phyloP scores from a whole-genome alignment of 2,888 invertebrate species.

The Torymus texanus region DNA sequence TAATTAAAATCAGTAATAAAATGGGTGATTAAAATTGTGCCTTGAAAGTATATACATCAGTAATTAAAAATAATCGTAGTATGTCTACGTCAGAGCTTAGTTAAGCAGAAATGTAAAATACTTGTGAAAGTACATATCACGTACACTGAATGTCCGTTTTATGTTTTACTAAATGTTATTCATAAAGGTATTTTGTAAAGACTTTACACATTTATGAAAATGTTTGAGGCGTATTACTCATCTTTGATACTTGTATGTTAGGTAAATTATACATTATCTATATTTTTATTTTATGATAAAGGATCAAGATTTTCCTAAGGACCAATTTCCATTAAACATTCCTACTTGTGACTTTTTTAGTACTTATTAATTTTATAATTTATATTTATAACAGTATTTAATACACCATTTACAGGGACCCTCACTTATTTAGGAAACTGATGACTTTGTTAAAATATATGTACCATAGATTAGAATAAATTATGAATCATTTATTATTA shows the following conservation, averaged over 20 bases:
- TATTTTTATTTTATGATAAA: too few relatives aligned
- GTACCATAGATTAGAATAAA: constrained; percentile 43
- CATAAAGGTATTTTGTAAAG: constrained; percentile 12
- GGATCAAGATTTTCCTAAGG: too few relatives aligned
- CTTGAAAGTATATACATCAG: constrained; percentile 29
- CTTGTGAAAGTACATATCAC: background rate
- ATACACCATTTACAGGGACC: constrained; percentile 21
- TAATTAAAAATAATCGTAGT: constrained; percentile 20
- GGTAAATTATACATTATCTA: too few relatives aligned
- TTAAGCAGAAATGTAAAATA: constrained; percentile 21
- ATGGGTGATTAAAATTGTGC: constrained; percentile 19
- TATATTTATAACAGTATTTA: constrained; percentile 17
- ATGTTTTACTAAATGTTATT: background rate
- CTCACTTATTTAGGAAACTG: constrained; percentile 8
- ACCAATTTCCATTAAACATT: constrained; percentile 42
- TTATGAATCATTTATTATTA: constrained; percentile 28
- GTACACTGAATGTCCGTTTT: constrained; percentile 25
- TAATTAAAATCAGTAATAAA: background rate
- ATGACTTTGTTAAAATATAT: constrained; percentile 22
- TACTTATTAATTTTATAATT: constrained; percentile 42
- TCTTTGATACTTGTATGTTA: constrained; percentile 9
- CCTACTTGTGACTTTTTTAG: constrained; percentile 24
- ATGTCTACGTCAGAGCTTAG: constrained; percentile 30
- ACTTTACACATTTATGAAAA: background rate
- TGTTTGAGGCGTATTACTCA: background rate